Percentiles rank a stretch among this genome's conserved stretches.
Conservation (phyloP, 1,140 invertebrate genomes). For the Hyposmocoma kahamanoa region DNA sequence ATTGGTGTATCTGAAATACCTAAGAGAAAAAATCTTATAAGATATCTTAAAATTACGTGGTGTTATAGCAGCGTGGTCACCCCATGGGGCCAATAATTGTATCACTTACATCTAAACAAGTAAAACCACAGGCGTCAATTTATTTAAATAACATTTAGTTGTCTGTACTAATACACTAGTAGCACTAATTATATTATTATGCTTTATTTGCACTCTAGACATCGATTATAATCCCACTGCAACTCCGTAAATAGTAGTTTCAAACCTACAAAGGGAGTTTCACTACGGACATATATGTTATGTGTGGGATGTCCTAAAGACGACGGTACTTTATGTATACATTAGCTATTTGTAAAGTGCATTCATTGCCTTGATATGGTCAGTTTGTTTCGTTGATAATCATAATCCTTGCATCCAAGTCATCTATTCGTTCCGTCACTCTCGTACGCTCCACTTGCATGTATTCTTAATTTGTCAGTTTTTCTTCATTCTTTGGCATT, state of each 20-base stretch:
- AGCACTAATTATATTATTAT: constrained; percentile 64
- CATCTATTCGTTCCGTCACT: constrained; percentile 26
- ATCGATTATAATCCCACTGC: constrained; percentile 31
- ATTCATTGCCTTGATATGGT: constrained; percentile 23
- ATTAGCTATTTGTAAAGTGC: constrained; percentile 16
- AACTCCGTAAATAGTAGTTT: constrained; percentile 50
- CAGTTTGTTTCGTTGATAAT: constrained; percentile 22
- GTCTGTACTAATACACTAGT: constrained; percentile 44
- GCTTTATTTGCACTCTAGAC: constrained; percentile 51
- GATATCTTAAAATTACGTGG: constrained; percentile 46
- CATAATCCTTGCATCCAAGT: constrained; percentile 37
- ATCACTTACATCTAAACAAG: constrained; percentile 28
- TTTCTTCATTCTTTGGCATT: constrained; percentile 68
- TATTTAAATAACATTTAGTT: constrained; percentile 32
- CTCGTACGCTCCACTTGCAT: constrained; percentile 26
- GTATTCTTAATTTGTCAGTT: constrained; percentile 26
- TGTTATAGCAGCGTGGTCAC: constrained; percentile 50
- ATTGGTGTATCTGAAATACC: constrained; percentile 27
- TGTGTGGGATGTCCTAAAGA: constrained; percentile 8
- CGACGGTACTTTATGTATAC: constrained; percentile 23
- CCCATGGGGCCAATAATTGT: constrained; percentile 10
- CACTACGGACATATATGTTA: constrained; percentile 26
- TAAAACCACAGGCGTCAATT: constrained; percentile 24
- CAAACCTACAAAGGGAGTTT: constrained; percentile 43
- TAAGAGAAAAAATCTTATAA: constrained; percentile 30